Evolutionary conservation across 53 echinoderm and acorn worm genomes (phyloP), one percentile per base, ranked within the genome.

Genomic region (Arbacia lixula): DNA sequence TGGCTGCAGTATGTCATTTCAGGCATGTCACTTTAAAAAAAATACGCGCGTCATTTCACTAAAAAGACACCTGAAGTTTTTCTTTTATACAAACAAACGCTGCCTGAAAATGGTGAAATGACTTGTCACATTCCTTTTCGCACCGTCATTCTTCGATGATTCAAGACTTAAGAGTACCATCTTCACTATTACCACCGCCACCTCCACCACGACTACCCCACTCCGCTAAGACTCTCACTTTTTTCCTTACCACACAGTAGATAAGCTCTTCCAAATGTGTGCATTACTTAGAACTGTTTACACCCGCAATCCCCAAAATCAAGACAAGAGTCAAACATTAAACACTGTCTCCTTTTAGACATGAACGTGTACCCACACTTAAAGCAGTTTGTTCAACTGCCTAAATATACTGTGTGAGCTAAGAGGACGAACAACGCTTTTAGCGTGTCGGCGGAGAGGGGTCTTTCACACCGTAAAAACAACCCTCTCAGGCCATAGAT

Each of bases 281-380:
- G 46, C 29, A 29, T 42, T 43, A 42, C 69, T 69, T 41, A 41
- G 69, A 69, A 69, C 28, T 69, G 42, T 69, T 69, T 69, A 22
- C 69, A 69, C 69, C 42, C 43, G 40, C 21, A 10, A 10, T 46
- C 49, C 14, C 43, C 27, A 69, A 69, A 17, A 12, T 27, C 25
- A 24, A 69, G 69, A 69, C 26, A 69, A 74, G 74, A 74, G 74
- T 52, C 74, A 74, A 74, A 51, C 74, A 52, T 74, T 74, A 52
- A 27, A 52, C 51, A 74, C 33, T 73, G 73, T 74, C 74, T 74
- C 53, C n/a, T 53, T 5, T 53, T 53, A 19, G n/a, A 42, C 74
- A 26, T 53, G 11, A 53, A 27, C 69, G 43, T 69, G 46, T 69
- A 69, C 69, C 43, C 43, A 42, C 8, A 69, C 69, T 69, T 11